phyloP scores from a whole-genome alignment of 2,113 vertebrate species.

The Raja brachyura region DNA sequence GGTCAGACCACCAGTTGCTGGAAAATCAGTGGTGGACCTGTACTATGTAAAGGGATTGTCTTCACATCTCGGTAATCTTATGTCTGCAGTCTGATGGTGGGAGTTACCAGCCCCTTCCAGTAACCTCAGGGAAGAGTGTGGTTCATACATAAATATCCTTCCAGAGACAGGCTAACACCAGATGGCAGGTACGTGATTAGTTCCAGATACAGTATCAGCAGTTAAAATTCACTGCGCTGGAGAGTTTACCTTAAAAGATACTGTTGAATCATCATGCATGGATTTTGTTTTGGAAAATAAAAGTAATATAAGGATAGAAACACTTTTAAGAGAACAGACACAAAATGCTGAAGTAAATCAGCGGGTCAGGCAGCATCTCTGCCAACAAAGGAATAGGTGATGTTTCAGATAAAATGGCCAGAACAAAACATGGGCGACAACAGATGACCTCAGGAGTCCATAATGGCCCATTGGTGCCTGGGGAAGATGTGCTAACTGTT shows the following conservation, averaged over 20 bases:
- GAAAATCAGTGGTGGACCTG: too few relatives aligned
- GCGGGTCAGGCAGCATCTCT: too few relatives aligned
- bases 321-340: neutral
- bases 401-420: too few relatives aligned
- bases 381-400: too few relatives aligned
- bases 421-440: too few relatives aligned
- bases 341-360: too few relatives aligned
- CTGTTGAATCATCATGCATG: neutral
- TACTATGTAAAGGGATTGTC: neutral
- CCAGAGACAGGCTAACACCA: constrained; percentile 12
- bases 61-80: neutral
- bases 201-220: constrained; percentile 15
- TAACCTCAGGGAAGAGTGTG: neutral
- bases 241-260: neutral
- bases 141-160: constrained; percentile 22
- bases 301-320: neutral
- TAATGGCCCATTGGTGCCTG: too few relatives aligned
- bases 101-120: neutral
- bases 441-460: too few relatives aligned
- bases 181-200: constrained; percentile 10
- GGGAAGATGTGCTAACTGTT: too few relatives aligned
- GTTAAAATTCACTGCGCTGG: neutral
- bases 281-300: neutral
- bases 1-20: too few relatives aligned
- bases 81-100: constrained; percentile 2